Conservation (phyloP, 2,113 vertebrate species). For the Hippocampus zosterae region DNA sequence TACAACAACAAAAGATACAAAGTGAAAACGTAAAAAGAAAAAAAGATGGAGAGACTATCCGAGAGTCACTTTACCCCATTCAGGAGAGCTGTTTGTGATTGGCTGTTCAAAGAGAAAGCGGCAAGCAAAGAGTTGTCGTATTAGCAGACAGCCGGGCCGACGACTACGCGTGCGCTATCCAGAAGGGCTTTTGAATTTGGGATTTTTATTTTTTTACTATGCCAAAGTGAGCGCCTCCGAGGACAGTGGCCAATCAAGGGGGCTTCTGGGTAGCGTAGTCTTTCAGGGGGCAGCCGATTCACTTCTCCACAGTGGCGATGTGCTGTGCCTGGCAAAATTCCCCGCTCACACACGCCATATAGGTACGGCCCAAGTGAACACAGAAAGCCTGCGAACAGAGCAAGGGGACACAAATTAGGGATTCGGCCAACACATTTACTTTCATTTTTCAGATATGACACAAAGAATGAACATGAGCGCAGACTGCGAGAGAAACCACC, state of each 20-base stretch:
- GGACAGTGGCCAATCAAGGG: slow-evolving; percentile 66
- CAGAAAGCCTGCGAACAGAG: slow-evolving; percentile 79
- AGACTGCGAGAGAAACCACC: no score
- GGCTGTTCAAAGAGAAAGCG: slow-evolving; percentile 70
- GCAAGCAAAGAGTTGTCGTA: slow-evolving; percentile 58
- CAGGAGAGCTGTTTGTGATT: slow-evolving; percentile 79
- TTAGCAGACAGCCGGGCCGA: slow-evolving; percentile 61
- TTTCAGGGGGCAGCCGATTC: slow-evolving; percentile 77
- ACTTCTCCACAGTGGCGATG: slow-evolving; percentile 93
- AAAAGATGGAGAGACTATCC: slow-evolving; percentile 78
- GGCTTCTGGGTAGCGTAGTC: slow-evolving; percentile 78
- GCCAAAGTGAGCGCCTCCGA: slow-evolving; percentile 59
- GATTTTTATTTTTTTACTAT: slow-evolving; percentile 9
- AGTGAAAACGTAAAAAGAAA: slow-evolving; percentile 32
- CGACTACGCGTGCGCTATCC: slow-evolving; percentile 72
- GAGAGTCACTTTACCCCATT: slow-evolving; percentile 81
- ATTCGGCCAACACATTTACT: neutral
- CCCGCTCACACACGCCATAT: slow-evolving; percentile 98
- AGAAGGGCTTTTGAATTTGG: slow-evolving; percentile 19
- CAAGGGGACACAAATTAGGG: slow-evolving; percentile 14
- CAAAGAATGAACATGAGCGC: neutral
- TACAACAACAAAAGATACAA: slow-evolving; percentile 25
- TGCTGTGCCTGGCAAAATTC: slow-evolving; percentile 99
- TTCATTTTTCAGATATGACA: neutral
- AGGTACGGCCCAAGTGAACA: slow-evolving; percentile 88